Base-by-base conservation (phyloP, 2,113 vertebrate genomes). In the Heterotis niloticus region DNA sequence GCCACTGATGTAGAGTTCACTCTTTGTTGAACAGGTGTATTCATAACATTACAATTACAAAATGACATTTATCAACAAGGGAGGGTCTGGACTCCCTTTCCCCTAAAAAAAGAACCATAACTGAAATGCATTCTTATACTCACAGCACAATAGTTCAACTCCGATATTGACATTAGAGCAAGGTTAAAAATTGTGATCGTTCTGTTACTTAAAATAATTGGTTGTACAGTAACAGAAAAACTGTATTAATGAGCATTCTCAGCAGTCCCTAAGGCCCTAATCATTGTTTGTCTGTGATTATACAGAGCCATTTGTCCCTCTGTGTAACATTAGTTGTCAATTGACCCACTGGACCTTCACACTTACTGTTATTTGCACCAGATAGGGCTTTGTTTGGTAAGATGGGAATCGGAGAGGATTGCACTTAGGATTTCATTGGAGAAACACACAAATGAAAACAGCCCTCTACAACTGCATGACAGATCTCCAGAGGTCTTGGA, bases 231-330 rank as follows among this genome's bases (percentile, higher is more conserved):
- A 88, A 85, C 88, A 89, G 88, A 86, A 76, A 90, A 76, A 87
- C 87, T 89, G 84, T 88, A 89, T 90, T 87, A 89, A 89, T 84
- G 87, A 87, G 86, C 84, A 85, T 79, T 80, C 85, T 82, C 83
- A 83, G 80, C 83, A 89, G 82, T 62, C 85, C 71, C 71, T 18
- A 74, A 74, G 51, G 71, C 71, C 54, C 87, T 89, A 84, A 89
- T 77, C 16, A 26, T 59, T 89, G 90, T 91, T 89, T 83, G 86
- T 85, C 80, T 84, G 83, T 81, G 88, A 85, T 86, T 86, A 85
- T 84, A 69, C 89, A 87, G 91, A 87, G 87, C 90, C 90, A 91
- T 81, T 89, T 90, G 88, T 82, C 88, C 88, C 88, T 90, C 85
- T 88, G 80, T 85, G 85, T 81, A 83, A 87, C 84, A 80, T 16